Evolutionary conservation across 1,140 invertebrate genomes (phyloP), one percentile per base, ranked within the genome.

Genomic region (Caerostris darwini): DNA sequence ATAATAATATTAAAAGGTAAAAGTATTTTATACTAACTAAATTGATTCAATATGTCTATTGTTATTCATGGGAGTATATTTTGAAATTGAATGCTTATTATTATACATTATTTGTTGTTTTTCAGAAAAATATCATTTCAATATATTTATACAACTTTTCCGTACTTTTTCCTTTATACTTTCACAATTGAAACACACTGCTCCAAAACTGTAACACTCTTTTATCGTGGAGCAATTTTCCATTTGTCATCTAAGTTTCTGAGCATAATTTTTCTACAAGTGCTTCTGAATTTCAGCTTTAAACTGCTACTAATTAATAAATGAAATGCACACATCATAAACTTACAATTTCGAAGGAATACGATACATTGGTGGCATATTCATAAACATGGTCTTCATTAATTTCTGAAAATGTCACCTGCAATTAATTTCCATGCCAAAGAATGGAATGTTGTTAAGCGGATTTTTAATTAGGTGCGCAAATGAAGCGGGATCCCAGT

Each of bases 361-460:
- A 64, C 61, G 61, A 64, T 64, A 17, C 17, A 64, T 3, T 64
- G 5, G 5, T 64, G 19, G 53, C 34, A 7, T 77, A 77, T 19
- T 77, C 83, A 2, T 54, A 50, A 59, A 85, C 83, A 58, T 19
- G 83, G 17, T 64, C 58, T 88, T 88, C 86, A 88, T 88, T 88
- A 64, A 88, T 88, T 88, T 88, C 59, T 19, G 34, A 64, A 88
- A 88, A 88, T 88, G 59, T 64, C 59, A 19, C 10, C 86, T 7
- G 50, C 71, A 59, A 85, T 57, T 57, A 57, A 58, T 85, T 85
- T 59, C 54, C 14, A 19, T 85, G 59, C 86, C 59, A 54, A 88
- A 88, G 86, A 88, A 34, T 88, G 86, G 86, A 88, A 88, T 88
- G 86, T 88, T 85, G 82, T 56, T 54, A 85, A 56, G 53, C 14